These are phyloP conservation scores for Stichopus horrens DNA, from an alignment of 53 echinoderm and acorn worm species.

Conservation along the genomic window DNA sequence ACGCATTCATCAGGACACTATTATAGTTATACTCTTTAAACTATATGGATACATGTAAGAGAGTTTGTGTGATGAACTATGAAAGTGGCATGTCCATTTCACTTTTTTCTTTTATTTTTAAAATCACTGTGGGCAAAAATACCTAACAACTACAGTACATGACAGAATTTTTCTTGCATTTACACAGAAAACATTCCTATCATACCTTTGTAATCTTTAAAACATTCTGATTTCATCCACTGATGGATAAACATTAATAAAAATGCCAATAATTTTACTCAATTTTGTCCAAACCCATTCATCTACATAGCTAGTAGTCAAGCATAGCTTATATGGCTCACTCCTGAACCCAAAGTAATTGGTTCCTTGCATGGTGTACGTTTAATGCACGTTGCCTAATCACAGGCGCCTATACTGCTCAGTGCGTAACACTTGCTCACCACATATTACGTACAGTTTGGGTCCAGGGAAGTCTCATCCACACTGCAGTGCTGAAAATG, in stretches of 20 bases:
- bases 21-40: neutral
- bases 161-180: no score
- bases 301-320: neutral
- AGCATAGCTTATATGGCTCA: conserved; percentile 5
- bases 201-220: no score
- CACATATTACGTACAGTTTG: neutral
- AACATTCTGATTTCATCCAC: no score
- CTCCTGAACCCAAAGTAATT: conserved; percentile 33
- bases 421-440: conserved; percentile 3
- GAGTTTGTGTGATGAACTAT: neutral
- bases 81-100: neutral
- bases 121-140: neutral
- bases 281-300: neutral
- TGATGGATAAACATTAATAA: neutral
- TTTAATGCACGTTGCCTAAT: conserved; percentile 23
- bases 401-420: conserved; percentile 23
- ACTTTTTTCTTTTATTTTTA: neutral
- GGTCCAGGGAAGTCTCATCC: neutral
- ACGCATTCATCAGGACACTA: neutral
- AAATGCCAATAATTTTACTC: neutral
- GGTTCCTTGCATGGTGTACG: conserved; percentile 28
- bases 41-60: neutral
- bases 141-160: no score
- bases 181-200: no score
- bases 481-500: conserved; percentile 12